These are phyloP conservation scores for Isotomurus palustris DNA, from an alignment of 2,888 invertebrate species.

Conservation along the genomic window DNA sequence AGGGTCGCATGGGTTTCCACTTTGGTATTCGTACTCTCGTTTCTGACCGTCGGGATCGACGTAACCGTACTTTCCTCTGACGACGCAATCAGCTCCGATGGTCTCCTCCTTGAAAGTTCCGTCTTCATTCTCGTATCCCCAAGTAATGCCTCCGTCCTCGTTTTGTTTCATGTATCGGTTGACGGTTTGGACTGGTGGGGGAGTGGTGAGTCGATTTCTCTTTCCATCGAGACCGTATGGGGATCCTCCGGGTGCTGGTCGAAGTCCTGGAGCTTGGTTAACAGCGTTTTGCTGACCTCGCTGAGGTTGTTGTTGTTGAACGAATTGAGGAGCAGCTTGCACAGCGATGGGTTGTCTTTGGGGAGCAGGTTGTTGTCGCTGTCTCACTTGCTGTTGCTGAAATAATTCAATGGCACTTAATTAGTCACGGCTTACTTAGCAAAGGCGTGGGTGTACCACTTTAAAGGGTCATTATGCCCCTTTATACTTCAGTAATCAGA, in stretches of 20 bases:
- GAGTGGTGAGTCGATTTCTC: conserved; percentile 36
- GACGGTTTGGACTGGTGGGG: conserved; percentile 44
- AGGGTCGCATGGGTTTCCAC: conserved; percentile 45
- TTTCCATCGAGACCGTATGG: conserved; percentile 11
- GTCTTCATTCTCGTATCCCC: conserved; percentile 46
- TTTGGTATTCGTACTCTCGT: conserved; percentile 45
- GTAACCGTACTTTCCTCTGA: conserved; percentile 46
- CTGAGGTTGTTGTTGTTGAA: conserved; percentile 22
- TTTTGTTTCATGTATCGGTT: conserved; percentile 44
- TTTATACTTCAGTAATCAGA: no score
- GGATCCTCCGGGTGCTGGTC: neutral
- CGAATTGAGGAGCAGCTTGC: conserved; percentile 17
- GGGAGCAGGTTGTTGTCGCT: conserved; percentile 32
- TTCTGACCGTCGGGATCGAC: conserved; percentile 46
- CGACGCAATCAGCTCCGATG: conserved; percentile 45
- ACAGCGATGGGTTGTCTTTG: conserved; percentile 9
- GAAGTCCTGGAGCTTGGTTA: conserved; percentile 12
- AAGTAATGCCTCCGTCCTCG: conserved; percentile 44
- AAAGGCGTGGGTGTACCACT: no score
- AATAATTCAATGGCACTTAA: no score
- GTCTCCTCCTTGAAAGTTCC: conserved; percentile 46
- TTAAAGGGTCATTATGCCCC: no score
- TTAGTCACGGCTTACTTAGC: no score
- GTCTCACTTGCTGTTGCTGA: conserved; percentile 27
- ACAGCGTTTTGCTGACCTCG: conserved; percentile 9